Evolutionary conservation across 1,140 invertebrate genomes (phyloP), one percentile per base, ranked within the genome.

Genomic region (Batillaria attramentaria): DNA sequence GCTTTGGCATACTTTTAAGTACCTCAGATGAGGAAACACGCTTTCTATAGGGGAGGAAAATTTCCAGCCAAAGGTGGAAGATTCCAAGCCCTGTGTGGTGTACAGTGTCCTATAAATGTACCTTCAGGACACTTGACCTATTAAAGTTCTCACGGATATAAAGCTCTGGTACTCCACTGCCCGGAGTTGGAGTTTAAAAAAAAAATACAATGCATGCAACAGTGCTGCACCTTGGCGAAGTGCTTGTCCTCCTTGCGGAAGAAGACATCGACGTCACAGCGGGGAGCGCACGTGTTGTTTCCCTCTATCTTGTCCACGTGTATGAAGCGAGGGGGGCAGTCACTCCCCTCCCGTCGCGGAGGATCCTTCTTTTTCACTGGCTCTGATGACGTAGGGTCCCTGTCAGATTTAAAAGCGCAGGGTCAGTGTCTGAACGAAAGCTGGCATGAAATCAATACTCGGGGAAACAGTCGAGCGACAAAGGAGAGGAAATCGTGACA

Each of bases 171-270:
- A n/a, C n/a, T 18, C 18, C 50, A 54, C 18, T n/a, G 1, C 50
- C 18, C 50, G 50, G 2, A 18, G n/a, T n/a, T n/a, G 50, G 50
- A 20, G n/a, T 20, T 20, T 2, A 54, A 20, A n/a, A 54, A 54
- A 54, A 54, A 54, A 54, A n/a, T 20, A n/a, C 18, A 54, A 54
- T 18, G n/a, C 50, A 54, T 24, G 57, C 8, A 6, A 8, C 24
- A n/a, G 57, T 62, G n/a, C n/a, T n/a, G n/a, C n/a, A 75, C 73
- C 65, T 92, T 81, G 66, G 92, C 83, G 90, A 93, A 92, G 83
- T 92, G 50, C 91, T 93, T 92, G 82, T 91, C 92, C 79, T 91
- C 87, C 28, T 84, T 74, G 37, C 84, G 87, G 79, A 91, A 92
- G 41, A 86, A 85, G 33, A 88, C 88, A 78, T 91, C 88, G 20